Evolutionary conservation across 2,113 vertebrate species (phyloP).

Genomic region (Anoura caudifer): DNA sequence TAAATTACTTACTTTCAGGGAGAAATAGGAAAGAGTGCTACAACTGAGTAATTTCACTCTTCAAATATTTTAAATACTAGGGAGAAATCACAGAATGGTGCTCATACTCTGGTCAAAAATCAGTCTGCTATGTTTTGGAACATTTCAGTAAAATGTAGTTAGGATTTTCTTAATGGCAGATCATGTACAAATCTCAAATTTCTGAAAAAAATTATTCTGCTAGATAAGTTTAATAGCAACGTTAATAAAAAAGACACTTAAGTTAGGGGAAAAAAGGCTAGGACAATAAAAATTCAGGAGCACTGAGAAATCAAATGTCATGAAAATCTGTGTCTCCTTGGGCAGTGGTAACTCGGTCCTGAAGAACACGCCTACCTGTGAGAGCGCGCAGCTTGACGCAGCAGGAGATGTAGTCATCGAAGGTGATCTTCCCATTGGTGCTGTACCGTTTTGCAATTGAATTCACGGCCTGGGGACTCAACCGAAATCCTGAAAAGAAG

Average conservation of each 20-base stretch:
- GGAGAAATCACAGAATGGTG: neutral
- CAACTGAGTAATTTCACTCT: neutral
- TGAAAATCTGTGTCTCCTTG: neutral
- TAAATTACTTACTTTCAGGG: neutral
- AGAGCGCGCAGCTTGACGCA: conserved; percentile 90
- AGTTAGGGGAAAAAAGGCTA: neutral
- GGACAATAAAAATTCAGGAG: neutral
- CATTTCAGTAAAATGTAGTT: neutral
- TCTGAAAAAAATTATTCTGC: neutral
- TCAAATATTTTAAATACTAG: neutral
- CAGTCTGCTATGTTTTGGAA: neutral
- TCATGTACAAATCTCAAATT: neutral
- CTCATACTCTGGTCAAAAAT: neutral
- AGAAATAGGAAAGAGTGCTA: neutral
- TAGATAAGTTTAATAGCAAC: neutral
- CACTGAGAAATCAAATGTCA: neutral
- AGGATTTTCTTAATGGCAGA: neutral
- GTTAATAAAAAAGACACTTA: neutral
- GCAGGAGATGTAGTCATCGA: conserved; percentile 95
- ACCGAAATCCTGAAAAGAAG: conserved; percentile 81
- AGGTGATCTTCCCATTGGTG: conserved; percentile 86
- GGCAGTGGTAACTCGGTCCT: neutral
- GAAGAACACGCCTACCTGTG: conserved; percentile 84
- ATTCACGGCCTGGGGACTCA: conserved; percentile 92
- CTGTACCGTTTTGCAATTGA: conserved; percentile 89